phyloP scores from a whole-genome alignment of 2,797 vertebrate species.

The Dipus sagitta region DNA sequence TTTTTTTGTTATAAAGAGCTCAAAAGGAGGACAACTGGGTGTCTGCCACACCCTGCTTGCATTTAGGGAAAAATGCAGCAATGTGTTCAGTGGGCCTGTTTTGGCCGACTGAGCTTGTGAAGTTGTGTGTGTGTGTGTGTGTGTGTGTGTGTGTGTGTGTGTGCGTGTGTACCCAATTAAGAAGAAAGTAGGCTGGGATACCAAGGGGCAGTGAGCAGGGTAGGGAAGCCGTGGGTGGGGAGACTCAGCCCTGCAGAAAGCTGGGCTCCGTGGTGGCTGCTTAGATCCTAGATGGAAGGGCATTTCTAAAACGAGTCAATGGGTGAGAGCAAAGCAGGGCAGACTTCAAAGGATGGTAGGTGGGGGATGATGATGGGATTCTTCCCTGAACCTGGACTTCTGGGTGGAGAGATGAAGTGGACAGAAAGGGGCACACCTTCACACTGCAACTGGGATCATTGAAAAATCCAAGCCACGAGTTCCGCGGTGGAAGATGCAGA shows the following conservation, averaged over 20 bases:
- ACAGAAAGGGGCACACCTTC: conserved; percentile 22
- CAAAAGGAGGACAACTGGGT: neutral
- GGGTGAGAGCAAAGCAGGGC: conserved; percentile 53
- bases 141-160: conserved; percentile 38
- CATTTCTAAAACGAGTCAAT: conserved; percentile 71
- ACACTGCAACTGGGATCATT: neutral
- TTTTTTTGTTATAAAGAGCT: conserved; percentile 39
- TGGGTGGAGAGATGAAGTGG: neutral
- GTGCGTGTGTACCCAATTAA: neutral
- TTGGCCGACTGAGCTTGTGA: conserved; percentile 17
- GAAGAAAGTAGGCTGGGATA: conserved; percentile 34
- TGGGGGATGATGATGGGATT: neutral
- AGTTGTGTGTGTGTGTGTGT: neutral
- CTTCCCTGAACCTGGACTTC: conserved; percentile 5
- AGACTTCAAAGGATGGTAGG: conserved; percentile 18
- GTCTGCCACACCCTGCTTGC: conserved; percentile 54
- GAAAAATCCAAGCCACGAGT: conserved; percentile 37
- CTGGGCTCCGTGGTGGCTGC: conserved; percentile 11
- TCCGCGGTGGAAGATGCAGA: neutral
- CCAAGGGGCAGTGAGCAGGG: neutral
- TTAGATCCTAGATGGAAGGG: conserved; percentile 60
- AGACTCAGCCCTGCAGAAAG: conserved; percentile 46
- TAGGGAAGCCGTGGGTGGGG: neutral
- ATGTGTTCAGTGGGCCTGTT: conserved; percentile 1
- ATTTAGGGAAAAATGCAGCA: conserved; percentile 62